phyloP scores from a whole-genome alignment of 2,888 invertebrate species.

The Ernsta delagoae region DNA sequence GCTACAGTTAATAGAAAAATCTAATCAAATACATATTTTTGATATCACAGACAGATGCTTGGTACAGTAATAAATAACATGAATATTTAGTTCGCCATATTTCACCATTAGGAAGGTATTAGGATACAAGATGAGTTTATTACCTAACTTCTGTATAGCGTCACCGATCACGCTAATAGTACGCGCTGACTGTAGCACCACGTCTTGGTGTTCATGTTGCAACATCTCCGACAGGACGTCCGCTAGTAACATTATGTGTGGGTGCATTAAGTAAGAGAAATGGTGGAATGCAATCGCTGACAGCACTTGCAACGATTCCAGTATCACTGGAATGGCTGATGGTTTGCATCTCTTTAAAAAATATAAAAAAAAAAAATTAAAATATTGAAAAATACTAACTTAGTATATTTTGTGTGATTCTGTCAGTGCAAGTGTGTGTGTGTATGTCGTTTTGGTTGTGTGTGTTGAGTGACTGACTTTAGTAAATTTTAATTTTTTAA shows the following conservation, averaged over 20 bases:
- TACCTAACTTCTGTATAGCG: conserved; percentile 84
- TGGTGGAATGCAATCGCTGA: conserved; percentile 86
- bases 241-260: conserved; percentile 85
- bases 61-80: no score
- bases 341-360: conserved; percentile 62
- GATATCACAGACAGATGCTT: no score
- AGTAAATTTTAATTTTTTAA: no score
- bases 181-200: conserved; percentile 89
- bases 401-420: no score
- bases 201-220: conserved; percentile 86
- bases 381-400: not conserved
- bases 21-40: no score
- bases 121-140: conserved; percentile 8
- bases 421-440: no score
- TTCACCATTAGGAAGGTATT: no score
- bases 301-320: conserved; percentile 91
- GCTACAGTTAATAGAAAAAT: no score
- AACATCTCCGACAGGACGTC: conserved; percentile 85
- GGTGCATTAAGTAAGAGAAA: conserved; percentile 80
- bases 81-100: no score
- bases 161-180: conserved; percentile 89
- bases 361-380: not conserved
- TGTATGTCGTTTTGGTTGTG: no score
- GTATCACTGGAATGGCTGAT: conserved; percentile 87
- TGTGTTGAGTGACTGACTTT: no score